Percentiles rank a stretch among this genome's conserved stretches.
phyloP scores from a whole-genome alignment of 92 coral and sea anemone species.

The Virgularia gustaviana region DNA sequence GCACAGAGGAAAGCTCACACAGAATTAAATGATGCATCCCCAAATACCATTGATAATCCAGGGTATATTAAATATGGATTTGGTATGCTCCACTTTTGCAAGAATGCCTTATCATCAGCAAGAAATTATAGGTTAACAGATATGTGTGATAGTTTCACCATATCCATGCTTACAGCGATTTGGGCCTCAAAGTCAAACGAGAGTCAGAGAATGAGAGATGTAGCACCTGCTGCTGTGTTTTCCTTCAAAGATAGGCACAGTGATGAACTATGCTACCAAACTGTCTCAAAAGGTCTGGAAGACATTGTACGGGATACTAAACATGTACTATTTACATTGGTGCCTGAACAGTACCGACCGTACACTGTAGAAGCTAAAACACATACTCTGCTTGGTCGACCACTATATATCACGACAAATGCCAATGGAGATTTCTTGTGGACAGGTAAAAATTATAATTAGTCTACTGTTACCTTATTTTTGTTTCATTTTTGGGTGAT shows the following conservation, averaged over 20 bases:
- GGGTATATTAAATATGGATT: conserved; percentile 42
- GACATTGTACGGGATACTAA: conserved; percentile 2
- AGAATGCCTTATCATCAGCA: conserved; percentile 42
- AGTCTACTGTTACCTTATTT: background rate
- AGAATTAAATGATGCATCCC: conserved; percentile 17
- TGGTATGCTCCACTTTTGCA: conserved; percentile 57
- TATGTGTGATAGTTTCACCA: conserved; percentile 26
- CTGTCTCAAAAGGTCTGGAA: conserved; percentile 39
- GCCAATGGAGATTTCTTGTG: conserved; percentile 39
- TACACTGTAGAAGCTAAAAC: conserved; percentile 46
- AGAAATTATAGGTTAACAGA: conserved; percentile 34
- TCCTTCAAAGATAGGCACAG: conserved; percentile 40
- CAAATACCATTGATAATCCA: background rate
- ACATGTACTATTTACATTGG: conserved; percentile 13
- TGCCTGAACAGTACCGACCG: conserved; percentile 44
- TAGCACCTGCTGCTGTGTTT: conserved; percentile 41
- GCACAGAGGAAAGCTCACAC: conserved; percentile 38
- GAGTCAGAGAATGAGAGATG: conserved; percentile 28
- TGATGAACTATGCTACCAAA: conserved; percentile 49
- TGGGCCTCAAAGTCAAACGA: conserved; percentile 46
- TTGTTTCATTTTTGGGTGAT: background rate
- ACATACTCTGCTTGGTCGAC: conserved; percentile 40
- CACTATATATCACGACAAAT: conserved; percentile 35
- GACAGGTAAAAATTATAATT: conserved; percentile 37
- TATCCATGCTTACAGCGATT: conserved; percentile 28